Conservation (phyloP, 2,888 invertebrate genomes). For the Drosophila subsilvestris region DNA sequence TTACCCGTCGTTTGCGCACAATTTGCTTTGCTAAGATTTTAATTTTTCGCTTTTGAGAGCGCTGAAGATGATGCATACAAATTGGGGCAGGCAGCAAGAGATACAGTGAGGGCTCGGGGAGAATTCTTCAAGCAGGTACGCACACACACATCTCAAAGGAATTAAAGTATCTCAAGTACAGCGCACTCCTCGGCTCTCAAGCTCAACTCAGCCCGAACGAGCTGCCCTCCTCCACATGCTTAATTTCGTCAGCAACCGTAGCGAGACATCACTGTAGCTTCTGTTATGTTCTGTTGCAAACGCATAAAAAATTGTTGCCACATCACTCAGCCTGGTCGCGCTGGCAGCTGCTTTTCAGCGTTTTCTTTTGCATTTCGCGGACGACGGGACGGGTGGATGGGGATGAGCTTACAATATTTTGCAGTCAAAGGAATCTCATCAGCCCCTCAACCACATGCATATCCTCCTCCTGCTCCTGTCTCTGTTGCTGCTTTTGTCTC, state of each 20-base stretch:
- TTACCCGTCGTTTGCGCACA: conserved; percentile 42
- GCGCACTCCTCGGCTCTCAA: not conserved
- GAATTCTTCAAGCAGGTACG: not conserved
- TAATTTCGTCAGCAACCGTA: conserved; percentile 1
- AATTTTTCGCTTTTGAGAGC: conserved; percentile 45
- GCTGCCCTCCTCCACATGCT: conserved; percentile 1
- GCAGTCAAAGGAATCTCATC: conserved; percentile 57
- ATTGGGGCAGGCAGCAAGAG: conserved; percentile 38
- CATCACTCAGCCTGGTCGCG: conserved; percentile 56
- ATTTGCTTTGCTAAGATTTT: conserved; percentile 52
- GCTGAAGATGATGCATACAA: conserved; percentile 40
- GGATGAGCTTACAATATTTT: conserved; percentile 39
- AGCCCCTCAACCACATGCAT: conserved; percentile 18
- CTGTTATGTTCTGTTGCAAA: conserved; percentile 22
- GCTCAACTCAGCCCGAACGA: not conserved
- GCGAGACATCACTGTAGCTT: conserved; percentile 28
- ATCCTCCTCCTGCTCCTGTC: not conserved
- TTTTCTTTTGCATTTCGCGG: conserved; percentile 41
- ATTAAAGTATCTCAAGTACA: not conserved
- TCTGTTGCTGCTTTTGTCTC: conserved; percentile 1
- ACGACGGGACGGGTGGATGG: not conserved
- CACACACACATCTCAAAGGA: not conserved
- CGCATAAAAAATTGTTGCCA: conserved; percentile 59
- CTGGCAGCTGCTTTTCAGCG: conserved; percentile 44
- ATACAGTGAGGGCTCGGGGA: conserved; percentile 17